phyloP scores from a whole-genome alignment of 2,888 invertebrate species.

The Allygus modestus region DNA sequence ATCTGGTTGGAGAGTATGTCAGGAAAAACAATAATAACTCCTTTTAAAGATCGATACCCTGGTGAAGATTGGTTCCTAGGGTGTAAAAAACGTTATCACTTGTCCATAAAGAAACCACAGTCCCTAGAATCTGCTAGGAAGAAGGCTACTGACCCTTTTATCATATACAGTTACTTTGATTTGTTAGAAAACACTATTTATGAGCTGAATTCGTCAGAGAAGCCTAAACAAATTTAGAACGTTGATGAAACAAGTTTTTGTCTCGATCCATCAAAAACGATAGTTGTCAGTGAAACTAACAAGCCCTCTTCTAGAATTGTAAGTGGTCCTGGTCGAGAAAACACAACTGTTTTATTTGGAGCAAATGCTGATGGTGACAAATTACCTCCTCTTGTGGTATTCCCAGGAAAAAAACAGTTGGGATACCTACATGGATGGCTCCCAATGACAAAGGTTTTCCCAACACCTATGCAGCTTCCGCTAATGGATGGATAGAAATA shows the following conservation, averaged over 20 bases:
- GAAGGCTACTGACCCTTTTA: slow-evolving; percentile 69
- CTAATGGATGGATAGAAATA: slow-evolving; percentile 72
- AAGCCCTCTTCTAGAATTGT: slow-evolving; percentile 55
- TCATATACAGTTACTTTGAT: slow-evolving; percentile 70
- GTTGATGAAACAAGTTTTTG: slow-evolving; percentile 70
- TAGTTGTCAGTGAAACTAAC: slow-evolving; percentile 65
- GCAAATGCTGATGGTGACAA: slow-evolving; percentile 69
- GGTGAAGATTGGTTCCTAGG: slow-evolving; percentile 71
- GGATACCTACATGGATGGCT: slow-evolving; percentile 72
- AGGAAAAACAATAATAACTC: slow-evolving; percentile 69
- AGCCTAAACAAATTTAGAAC: slow-evolving; percentile 70
- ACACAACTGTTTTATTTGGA: slow-evolving; percentile 54
- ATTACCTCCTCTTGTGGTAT: slow-evolving; percentile 72
- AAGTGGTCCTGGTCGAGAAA: slow-evolving; percentile 55
- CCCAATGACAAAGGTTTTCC: slow-evolving; percentile 69
- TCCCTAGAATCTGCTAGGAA: slow-evolving; percentile 72
- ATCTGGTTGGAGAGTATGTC: slow-evolving; percentile 71
- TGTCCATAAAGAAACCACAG: slow-evolving; percentile 73
- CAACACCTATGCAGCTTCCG: slow-evolving; percentile 70
- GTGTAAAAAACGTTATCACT: slow-evolving; percentile 71
- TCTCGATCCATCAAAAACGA: slow-evolving; percentile 67
- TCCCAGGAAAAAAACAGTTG: slow-evolving; percentile 72
- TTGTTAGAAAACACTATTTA: slow-evolving; percentile 63
- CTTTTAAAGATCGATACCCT: slow-evolving; percentile 71
- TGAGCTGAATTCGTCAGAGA: slow-evolving; percentile 68